Conservation (phyloP, 2,888 invertebrate genomes). For the Apoderus coryli region DNA sequence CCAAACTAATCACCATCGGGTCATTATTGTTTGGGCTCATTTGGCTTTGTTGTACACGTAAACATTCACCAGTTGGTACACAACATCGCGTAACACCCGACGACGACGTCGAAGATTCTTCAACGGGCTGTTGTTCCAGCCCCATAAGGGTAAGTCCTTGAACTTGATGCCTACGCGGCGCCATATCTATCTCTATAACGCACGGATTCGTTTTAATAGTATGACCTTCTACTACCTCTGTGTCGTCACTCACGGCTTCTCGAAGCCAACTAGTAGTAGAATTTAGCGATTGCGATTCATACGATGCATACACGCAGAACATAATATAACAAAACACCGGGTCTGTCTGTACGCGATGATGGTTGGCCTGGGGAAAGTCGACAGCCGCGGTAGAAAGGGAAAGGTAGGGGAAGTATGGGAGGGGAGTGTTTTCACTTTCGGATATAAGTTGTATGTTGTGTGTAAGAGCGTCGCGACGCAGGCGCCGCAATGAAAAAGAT, state of each 20-base stretch:
- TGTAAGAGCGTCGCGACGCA: too few species aligned
- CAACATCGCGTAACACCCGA: constrained; percentile 51
- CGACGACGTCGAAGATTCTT: constrained; percentile 26
- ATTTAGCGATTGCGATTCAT: too few species aligned
- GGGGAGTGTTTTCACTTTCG: constrained; percentile 39
- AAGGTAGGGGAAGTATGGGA: constrained; percentile 51
- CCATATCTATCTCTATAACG: too few species aligned
- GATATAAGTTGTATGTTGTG: too few species aligned
- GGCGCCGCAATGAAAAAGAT: too few species aligned
- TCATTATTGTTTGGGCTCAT: constrained; percentile 30
- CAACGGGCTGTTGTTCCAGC: constrained; percentile 20
- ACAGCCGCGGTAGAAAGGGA: constrained; percentile 45
- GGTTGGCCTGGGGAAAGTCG: constrained; percentile 21
- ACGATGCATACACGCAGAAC: too few species aligned
- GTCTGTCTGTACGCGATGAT: too few species aligned
- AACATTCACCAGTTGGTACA: constrained; percentile 68
- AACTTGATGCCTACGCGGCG: constrained; percentile 28
- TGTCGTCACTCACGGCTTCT: too few species aligned
- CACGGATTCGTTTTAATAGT: too few species aligned
- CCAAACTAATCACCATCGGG: constrained; percentile 42
- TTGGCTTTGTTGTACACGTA: constrained; percentile 40
- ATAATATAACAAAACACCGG: too few species aligned
- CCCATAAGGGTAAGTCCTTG: constrained; percentile 15
- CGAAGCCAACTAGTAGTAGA: constrained; percentile 15
- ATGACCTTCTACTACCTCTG: constrained; percentile 14